Conservation (phyloP, 2,888 invertebrate genomes). For the Dryococelus australis region DNA sequence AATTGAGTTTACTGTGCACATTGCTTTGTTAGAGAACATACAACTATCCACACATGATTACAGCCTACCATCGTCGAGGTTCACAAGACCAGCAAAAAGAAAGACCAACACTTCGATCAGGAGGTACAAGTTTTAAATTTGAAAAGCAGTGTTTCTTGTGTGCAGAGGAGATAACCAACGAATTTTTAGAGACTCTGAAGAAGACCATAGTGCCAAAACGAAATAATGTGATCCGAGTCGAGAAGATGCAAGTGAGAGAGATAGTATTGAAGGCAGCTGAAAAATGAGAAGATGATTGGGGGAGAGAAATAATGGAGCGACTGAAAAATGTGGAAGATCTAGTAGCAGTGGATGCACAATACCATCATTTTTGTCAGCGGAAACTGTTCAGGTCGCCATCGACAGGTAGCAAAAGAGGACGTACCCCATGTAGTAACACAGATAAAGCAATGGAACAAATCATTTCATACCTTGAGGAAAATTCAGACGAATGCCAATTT, state of each 20-base stretch:
- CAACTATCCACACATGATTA: not conserved
- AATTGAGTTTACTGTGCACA: not conserved
- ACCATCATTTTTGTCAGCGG: not conserved
- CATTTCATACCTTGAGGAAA: not conserved
- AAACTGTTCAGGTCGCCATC: not conserved
- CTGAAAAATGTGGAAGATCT: not conserved
- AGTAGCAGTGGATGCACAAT: not conserved
- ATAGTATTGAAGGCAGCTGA: too few species aligned
- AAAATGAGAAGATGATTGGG: too few species aligned
- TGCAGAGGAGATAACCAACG: not conserved
- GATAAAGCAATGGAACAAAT: conserved; percentile 12
- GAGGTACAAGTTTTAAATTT: not conserved
- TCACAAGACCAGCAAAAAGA: not conserved
- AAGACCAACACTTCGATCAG: not conserved
- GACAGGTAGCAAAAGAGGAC: not conserved
- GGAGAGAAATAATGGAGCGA: not conserved
- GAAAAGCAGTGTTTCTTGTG: not conserved
- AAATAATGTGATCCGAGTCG: not conserved
- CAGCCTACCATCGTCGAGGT: conserved; percentile 18
- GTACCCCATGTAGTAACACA: not conserved
- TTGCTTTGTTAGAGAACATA: not conserved
- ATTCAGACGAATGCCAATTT: not conserved
- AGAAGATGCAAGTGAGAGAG: not conserved
- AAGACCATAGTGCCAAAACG: not conserved
- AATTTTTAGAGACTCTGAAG: not conserved